These are phyloP conservation scores for Dicrurus megarhynchus DNA, from an alignment of 2,113 vertebrate genomes.

Conservation along the genomic window DNA sequence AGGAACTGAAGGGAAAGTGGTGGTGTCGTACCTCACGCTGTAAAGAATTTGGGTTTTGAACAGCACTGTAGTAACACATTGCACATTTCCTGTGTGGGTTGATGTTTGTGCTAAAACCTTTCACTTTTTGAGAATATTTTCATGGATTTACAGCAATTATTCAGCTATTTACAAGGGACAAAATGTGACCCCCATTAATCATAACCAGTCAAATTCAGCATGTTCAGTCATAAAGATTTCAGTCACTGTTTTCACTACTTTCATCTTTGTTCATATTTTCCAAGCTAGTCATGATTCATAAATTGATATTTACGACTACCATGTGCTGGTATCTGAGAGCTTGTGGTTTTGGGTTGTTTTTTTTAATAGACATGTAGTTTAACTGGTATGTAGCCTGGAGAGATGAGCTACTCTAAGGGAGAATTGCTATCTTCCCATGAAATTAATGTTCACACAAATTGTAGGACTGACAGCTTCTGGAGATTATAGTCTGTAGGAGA, in stretches of 20 bases:
- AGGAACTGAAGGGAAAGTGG: not conserved
- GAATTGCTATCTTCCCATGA: not conserved
- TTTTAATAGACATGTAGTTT: not conserved
- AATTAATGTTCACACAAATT: not conserved
- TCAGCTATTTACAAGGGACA: constrained; percentile 48
- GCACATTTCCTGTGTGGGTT: not conserved
- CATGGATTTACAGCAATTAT: constrained; percentile 41
- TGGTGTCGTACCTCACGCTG: not conserved
- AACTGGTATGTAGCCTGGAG: not conserved
- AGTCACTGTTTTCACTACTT: constrained; percentile 27
- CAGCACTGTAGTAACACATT: not conserved
- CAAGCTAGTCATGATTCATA: constrained; percentile 25
- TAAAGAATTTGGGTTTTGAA: not conserved
- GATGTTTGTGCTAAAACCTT: constrained; percentile 24
- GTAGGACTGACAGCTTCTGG: not conserved
- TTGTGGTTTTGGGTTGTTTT: not conserved
- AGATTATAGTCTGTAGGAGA: not conserved
- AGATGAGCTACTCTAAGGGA: not conserved
- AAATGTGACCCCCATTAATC: constrained; percentile 43
- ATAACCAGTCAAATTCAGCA: constrained; percentile 7
- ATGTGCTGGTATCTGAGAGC: not conserved
- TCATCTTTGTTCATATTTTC: constrained; percentile 46
- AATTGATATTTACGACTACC: constrained; percentile 17
- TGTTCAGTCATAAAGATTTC: constrained; percentile 41
- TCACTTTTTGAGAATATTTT: constrained; percentile 38